phyloP scores from a whole-genome alignment of 2,797 vertebrate genomes.

The Aphelocoma californica region DNA sequence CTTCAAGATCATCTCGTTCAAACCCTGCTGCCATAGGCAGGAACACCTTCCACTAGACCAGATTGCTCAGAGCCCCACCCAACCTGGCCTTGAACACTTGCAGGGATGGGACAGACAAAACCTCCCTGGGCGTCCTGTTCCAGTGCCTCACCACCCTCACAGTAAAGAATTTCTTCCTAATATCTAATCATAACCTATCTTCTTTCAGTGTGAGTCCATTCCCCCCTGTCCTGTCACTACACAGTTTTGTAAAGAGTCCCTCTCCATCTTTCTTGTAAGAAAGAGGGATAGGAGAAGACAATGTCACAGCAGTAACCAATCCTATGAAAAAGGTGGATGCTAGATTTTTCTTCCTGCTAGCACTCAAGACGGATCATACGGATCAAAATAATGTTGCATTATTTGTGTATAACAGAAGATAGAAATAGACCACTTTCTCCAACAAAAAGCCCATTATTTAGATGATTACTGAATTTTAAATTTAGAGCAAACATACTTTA shows the following conservation, averaged over 20 bases:
- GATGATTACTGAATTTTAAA: not conserved
- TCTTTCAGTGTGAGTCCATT: not conserved
- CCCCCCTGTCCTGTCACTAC: not conserved
- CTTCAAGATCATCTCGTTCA: not conserved
- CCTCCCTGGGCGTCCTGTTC: not conserved
- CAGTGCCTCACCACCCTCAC: not conserved
- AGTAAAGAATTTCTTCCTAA: not conserved
- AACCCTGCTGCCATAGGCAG: rapidly evolving
- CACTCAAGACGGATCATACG: not conserved
- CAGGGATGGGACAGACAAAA: not conserved
- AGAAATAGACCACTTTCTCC: not conserved
- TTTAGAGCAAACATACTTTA: not conserved
- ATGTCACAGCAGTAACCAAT: not conserved
- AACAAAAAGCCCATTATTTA: not conserved
- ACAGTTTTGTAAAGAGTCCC: not conserved
- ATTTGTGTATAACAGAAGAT: not conserved
- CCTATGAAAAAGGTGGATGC: not conserved
- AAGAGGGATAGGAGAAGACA: not conserved
- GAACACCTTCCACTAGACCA: not conserved
- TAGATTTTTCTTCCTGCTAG: not conserved
- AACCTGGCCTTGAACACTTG: not conserved
- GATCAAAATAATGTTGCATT: not conserved
- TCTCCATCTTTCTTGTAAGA: not conserved
- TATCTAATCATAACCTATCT: not conserved
- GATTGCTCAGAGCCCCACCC: not conserved